Evolutionary conservation across 2,797 vertebrate species (phyloP).

Genomic region (Perodicticus potto): DNA sequence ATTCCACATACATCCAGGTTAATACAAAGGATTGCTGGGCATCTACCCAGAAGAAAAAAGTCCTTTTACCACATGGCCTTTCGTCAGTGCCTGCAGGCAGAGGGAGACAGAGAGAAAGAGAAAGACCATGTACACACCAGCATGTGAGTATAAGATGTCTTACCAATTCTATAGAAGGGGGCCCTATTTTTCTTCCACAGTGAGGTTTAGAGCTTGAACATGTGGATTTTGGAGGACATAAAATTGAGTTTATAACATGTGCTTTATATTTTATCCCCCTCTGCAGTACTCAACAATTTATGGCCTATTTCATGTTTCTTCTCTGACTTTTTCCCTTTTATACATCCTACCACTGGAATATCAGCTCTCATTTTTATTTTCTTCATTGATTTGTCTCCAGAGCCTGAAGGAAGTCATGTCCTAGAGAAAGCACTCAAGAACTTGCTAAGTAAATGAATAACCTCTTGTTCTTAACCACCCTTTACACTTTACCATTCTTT

Average conservation of each 20-base stretch:
- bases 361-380: not conserved
- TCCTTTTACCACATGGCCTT: not conserved
- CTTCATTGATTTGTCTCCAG: not conserved
- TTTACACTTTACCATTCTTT: not conserved
- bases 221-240: not conserved
- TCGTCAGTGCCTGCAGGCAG: rapidly evolving
- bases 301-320: not conserved
- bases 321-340: not conserved
- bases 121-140: not conserved
- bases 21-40: too few species aligned
- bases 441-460: not conserved
- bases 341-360: not conserved
- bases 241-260: not conserved
- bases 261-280: not conserved
- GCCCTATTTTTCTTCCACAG: not conserved
- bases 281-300: not conserved
- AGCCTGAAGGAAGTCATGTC: not conserved
- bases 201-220: not conserved
- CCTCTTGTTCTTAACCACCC: not conserved
- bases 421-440: not conserved
- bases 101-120: not conserved
- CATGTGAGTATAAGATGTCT: not conserved
- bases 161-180: not conserved
- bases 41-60: too few species aligned
- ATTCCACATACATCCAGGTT: too few species aligned